Evolutionary conservation across 1,140 invertebrate species (phyloP).

Genomic region (Oryctes rhinoceros): DNA sequence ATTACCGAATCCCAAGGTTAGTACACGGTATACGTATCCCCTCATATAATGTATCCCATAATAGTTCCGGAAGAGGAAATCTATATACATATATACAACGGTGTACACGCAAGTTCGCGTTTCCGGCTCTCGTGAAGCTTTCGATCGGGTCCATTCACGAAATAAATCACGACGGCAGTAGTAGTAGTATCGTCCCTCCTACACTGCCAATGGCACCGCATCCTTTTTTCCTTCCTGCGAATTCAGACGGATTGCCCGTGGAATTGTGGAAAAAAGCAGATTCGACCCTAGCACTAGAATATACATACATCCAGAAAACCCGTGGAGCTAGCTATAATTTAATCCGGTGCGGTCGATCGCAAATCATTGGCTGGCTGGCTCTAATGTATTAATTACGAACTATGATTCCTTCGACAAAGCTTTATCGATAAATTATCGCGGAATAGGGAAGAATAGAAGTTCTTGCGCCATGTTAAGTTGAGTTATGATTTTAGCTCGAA

Average conservation of each 20-base stretch:
- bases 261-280: neutral
- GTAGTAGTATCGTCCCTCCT: neutral
- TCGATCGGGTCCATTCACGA: neutral
- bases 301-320: no score
- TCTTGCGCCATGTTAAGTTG: neutral
- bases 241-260: neutral
- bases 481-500: neutral
- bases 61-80: neutral
- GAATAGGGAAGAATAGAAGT: neutral
- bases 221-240: neutral
- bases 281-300: neutral
- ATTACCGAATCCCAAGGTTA: slow-evolving; percentile 96
- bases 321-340: neutral
- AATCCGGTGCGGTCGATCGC: neutral
- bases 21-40: slow-evolving; percentile 32
- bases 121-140: neutral
- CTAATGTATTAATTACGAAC: slow-evolving; percentile 2
- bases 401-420: neutral
- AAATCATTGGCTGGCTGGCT: neutral
- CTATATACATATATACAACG: neutral
- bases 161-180: neutral
- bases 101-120: neutral
- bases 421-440: neutral
- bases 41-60: neutral
- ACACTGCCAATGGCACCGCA: neutral